These are phyloP conservation scores for Drosophila burlai DNA, from an alignment of 1,140 invertebrate species.

Conservation along the genomic window DNA sequence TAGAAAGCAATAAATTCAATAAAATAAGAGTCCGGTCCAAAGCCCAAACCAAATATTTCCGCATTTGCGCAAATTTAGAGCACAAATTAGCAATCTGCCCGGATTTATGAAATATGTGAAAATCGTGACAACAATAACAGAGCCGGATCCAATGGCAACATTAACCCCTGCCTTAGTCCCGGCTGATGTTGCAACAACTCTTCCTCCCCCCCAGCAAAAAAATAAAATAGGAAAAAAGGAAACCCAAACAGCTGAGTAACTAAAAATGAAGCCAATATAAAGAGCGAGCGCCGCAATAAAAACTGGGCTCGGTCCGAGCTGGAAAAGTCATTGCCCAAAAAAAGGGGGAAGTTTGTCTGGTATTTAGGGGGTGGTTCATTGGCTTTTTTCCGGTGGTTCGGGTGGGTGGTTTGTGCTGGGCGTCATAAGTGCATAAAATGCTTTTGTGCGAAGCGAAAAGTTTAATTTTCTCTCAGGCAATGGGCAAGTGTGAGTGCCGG, in stretches of 20 bases:
- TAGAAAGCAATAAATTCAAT: slow-evolving; percentile 78
- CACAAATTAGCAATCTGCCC: slow-evolving; percentile 78
- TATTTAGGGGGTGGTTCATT: slow-evolving; percentile 39
- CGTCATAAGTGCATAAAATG: slow-evolving; percentile 82
- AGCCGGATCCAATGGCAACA: slow-evolving; percentile 33
- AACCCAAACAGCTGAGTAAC: slow-evolving; percentile 76
- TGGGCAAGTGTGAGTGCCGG: slow-evolving; percentile 50
- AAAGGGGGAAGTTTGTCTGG: slow-evolving; percentile 38
- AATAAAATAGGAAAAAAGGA: slow-evolving; percentile 2
- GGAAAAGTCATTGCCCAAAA: slow-evolving; percentile 55
- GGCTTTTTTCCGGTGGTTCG: not conserved
- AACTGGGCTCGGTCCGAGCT: slow-evolving; percentile 71
- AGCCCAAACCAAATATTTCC: slow-evolving; percentile 73
- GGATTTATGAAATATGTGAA: slow-evolving; percentile 82
- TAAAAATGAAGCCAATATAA: slow-evolving; percentile 82
- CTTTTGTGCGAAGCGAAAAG: slow-evolving; percentile 77
- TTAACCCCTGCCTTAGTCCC: slow-evolving; percentile 61
- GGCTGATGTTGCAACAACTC: slow-evolving; percentile 51
- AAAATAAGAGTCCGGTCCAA: slow-evolving; percentile 36
- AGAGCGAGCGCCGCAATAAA: slow-evolving; percentile 68
- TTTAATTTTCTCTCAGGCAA: slow-evolving; percentile 75
- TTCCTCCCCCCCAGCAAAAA: slow-evolving; percentile 4
- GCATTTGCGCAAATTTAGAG: slow-evolving; percentile 77
- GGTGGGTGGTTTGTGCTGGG: slow-evolving; percentile 21
- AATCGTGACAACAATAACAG: slow-evolving; percentile 81